These are phyloP conservation scores for Cantharis rufa DNA, from an alignment of 2,888 invertebrate species.

Conservation along the genomic window DNA sequence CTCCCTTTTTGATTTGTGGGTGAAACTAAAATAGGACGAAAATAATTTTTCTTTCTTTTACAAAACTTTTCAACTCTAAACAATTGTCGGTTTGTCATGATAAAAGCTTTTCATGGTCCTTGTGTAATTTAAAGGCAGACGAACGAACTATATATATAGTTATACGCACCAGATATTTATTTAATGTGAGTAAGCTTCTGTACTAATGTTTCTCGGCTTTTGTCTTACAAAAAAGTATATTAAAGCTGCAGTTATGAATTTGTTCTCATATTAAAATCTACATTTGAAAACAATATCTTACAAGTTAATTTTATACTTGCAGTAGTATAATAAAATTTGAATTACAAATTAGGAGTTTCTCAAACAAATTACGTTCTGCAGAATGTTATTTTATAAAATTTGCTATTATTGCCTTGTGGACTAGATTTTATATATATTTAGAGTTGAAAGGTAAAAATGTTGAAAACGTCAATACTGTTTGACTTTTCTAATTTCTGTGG, in stretches of 20 bases:
- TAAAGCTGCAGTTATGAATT: background rate
- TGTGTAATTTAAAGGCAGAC: background rate
- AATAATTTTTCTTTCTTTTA: background rate
- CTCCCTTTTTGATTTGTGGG: background rate
- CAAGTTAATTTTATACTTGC: background rate
- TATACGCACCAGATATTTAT: background rate
- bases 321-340: background rate
- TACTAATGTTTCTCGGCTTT: background rate
- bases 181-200: background rate
- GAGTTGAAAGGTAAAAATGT: conserved; percentile 8
- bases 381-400: background rate
- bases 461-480: conserved; percentile 21
- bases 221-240: background rate
- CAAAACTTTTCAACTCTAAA: background rate
- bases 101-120: background rate
- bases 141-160: background rate
- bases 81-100: background rate
- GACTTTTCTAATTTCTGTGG: conserved; percentile 25
- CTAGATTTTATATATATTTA: background rate
- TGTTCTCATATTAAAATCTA: background rate
- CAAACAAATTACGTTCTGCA: background rate
- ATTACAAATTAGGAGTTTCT: background rate
- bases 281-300: background rate
- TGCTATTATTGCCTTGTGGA: background rate
- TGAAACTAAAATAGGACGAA: background rate